A percentile compares a stretch with the other conserved stretches of the same genome.
These are phyloP conservation scores for Psittacus erithacus DNA, from an alignment of 2,113 vertebrate species.

Conservation along the genomic window DNA sequence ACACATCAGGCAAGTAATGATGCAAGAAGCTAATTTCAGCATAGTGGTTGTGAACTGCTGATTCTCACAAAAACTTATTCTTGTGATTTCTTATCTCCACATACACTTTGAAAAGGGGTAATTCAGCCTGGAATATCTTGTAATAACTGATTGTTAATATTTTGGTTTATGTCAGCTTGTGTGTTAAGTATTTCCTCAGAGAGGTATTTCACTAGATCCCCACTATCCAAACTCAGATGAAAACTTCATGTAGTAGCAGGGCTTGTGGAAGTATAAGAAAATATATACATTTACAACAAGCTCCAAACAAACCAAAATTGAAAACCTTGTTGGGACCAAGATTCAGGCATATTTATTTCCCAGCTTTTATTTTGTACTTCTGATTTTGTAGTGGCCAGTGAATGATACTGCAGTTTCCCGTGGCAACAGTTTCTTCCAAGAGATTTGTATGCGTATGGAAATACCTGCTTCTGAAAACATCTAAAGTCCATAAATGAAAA, in stretches of 20 bases:
- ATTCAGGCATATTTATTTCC: neutral
- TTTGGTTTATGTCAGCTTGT: neutral
- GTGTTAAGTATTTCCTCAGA: neutral
- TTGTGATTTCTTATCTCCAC: neutral
- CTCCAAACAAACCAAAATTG: neutral
- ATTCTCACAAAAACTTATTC: neutral
- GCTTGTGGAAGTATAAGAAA: neutral
- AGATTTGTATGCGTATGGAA: neutral
- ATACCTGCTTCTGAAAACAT: neutral
- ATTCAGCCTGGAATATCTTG: neutral
- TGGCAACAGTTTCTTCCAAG: neutral
- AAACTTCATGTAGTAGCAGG: neutral
- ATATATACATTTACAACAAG: neutral
- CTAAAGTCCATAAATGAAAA: neutral
- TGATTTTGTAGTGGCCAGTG: neutral
- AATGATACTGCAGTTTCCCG: neutral
- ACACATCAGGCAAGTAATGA: neutral
- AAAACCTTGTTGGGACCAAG: neutral
- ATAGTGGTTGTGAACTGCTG: neutral
- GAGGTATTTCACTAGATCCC: neutral
- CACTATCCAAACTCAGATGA: neutral
- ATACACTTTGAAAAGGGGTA: neutral
- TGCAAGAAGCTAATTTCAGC: neutral
- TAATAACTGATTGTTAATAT: neutral
- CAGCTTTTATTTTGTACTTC: neutral